phyloP scores from a whole-genome alignment of 2,888 invertebrate genomes.

The Phasia obesa region DNA sequence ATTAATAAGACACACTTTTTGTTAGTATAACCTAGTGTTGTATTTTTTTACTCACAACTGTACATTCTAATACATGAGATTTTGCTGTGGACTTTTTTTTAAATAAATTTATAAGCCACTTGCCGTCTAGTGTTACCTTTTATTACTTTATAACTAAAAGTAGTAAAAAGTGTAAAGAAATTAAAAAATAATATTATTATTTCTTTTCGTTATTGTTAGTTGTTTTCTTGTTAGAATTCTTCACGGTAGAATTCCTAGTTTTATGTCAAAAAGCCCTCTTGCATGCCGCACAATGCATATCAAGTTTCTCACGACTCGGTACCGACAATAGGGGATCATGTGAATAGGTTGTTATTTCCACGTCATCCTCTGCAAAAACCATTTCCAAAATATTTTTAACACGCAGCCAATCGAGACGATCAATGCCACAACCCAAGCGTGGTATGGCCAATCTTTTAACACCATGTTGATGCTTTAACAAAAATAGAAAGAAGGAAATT shows the following conservation, averaged over 20 bases:
- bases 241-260: constrained; percentile 37
- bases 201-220: constrained; percentile 36
- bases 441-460: constrained; percentile 86
- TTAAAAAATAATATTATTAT: not conserved
- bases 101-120: too few species aligned
- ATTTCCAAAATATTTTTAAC: constrained; percentile 83
- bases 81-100: too few species aligned
- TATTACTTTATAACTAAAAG: too few species aligned
- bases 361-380: constrained; percentile 83
- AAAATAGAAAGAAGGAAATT: not conserved
- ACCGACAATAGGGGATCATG: constrained; percentile 76
- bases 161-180: not conserved
- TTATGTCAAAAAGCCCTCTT: constrained; percentile 61
- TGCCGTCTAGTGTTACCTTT: too few species aligned
- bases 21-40: too few species aligned
- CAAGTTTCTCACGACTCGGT: constrained; percentile 68
- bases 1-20: too few species aligned
- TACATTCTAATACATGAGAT: too few species aligned
- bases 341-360: constrained; percentile 84
- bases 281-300: constrained; percentile 58
- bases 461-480: constrained; percentile 79
- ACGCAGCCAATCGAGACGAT: constrained; percentile 85
- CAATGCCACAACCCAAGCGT: constrained; percentile 86
- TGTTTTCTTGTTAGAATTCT: constrained; percentile 39
- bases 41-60: too few species aligned